These are phyloP conservation scores for Drosophila koepferae DNA, from an alignment of 2,888 invertebrate genomes.

Conservation along the genomic window DNA sequence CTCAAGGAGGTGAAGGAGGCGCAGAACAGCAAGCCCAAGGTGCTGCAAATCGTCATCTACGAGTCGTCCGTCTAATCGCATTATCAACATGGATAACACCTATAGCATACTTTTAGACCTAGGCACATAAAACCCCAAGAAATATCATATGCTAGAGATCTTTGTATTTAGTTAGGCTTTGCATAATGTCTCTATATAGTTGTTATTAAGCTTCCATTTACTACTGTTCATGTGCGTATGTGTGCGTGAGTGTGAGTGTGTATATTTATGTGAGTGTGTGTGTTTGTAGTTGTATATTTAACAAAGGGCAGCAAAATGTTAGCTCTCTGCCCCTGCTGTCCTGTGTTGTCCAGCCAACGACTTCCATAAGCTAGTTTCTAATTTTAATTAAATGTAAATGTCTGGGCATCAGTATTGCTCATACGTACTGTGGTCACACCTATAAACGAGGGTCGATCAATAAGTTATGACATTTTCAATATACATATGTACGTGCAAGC, in stretches of 20 bases:
- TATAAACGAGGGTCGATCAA: conserved; percentile 27
- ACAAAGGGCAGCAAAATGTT: conserved; percentile 12
- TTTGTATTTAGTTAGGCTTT: conserved; percentile 36
- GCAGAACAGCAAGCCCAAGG: conserved; percentile 85
- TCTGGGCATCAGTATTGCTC: conserved; percentile 68
- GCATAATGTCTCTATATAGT: conserved; percentile 10
- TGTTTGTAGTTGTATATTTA: conserved; percentile 10
- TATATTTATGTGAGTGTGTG: neutral
- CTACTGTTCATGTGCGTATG: conserved; percentile 1
- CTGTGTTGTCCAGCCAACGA: conserved; percentile 43
- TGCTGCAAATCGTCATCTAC: conserved; percentile 94
- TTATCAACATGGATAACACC: conserved; percentile 19
- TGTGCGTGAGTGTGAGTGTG: neutral
- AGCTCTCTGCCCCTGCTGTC: conserved; percentile 4
- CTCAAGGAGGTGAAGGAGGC: conserved; percentile 90
- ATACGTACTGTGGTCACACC: conserved; percentile 62
- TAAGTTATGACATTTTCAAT: neutral
- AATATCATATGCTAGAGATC: conserved; percentile 34
- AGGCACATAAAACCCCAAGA: conserved; percentile 15
- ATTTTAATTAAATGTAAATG: conserved; percentile 47
- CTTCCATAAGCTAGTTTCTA: conserved; percentile 56
- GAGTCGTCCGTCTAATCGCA: conserved; percentile 92
- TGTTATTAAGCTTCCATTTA: conserved; percentile 10
- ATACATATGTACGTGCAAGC: neutral
- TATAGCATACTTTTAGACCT: conserved; percentile 36